phyloP scores from a whole-genome alignment of 1,140 invertebrate species.

The Zaprionus capensis region DNA sequence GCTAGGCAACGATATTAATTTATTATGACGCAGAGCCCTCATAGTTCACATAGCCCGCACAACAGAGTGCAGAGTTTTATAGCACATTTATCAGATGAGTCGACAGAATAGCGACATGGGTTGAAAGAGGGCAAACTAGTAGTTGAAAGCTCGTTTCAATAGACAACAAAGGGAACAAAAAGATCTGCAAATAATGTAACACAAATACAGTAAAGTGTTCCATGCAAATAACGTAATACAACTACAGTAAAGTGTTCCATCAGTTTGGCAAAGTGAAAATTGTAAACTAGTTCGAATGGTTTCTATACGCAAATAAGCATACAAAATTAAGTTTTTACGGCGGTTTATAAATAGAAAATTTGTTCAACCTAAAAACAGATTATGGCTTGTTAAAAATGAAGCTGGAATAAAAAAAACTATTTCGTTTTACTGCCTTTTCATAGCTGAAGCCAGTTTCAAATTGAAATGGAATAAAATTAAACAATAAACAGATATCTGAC shows the following conservation, averaged over 20 bases:
- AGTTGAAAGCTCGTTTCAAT: constrained; percentile 3
- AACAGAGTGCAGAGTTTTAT: neutral
- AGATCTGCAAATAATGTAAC: neutral
- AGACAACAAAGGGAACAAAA: neutral
- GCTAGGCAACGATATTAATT: constrained; percentile 24
- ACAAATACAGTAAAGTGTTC: neutral
- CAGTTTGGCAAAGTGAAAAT: neutral
- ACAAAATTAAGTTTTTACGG: no score
- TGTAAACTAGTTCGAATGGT: neutral
- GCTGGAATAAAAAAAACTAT: neutral
- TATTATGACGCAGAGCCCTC: constrained; percentile 24
- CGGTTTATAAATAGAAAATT: neutral
- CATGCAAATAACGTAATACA: neutral
- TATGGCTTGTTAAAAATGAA: neutral
- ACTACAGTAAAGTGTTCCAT: neutral
- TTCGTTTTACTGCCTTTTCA: neutral
- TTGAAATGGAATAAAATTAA: neutral
- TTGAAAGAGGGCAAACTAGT: neutral
- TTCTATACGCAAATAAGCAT: neutral
- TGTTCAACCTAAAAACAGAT: neutral
- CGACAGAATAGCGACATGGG: constrained; percentile 4
- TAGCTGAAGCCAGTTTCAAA: neutral
- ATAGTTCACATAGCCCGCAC: neutral
- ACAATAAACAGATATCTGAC: neutral
- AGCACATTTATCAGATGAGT: constrained; percentile 22